Evolutionary conservation across 2,797 vertebrate species (phyloP).

Genomic region (Triplophysa bombifrons): DNA sequence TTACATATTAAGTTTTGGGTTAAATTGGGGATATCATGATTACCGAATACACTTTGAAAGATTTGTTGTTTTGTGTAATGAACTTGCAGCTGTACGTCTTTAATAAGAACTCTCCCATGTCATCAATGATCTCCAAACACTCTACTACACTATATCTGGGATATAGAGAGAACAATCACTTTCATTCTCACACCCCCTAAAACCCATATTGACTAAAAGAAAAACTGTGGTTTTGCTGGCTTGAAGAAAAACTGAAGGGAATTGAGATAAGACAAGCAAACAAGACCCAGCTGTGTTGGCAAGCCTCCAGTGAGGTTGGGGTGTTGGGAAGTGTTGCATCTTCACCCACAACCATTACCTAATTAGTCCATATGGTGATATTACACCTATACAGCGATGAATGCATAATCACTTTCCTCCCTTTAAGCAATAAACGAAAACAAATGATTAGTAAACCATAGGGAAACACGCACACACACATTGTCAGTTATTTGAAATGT

Average conservation of each 20-base stretch:
- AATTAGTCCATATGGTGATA: slow-evolving; percentile 46
- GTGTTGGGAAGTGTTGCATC: slow-evolving; percentile 3
- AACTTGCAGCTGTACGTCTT: not conserved
- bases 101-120: not conserved
- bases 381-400: slow-evolving; percentile 35
- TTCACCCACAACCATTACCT: slow-evolving; percentile 37
- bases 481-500: too few species aligned
- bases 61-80: not conserved
- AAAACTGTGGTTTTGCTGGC: slow-evolving; percentile 61
- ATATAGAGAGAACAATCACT: slow-evolving; percentile 21
- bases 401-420: slow-evolving; percentile 22
- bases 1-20: slow-evolving; percentile 72
- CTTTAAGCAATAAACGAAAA: slow-evolving; percentile 9
- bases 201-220: slow-evolving; percentile 28
- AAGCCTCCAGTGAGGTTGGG: slow-evolving; percentile 22
- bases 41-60: slow-evolving; percentile 18
- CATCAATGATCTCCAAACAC: not conserved
- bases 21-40: slow-evolving; percentile 16
- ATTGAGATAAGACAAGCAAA: slow-evolving; percentile 52
- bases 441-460: slow-evolving; percentile 16
- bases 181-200: slow-evolving; percentile 39
- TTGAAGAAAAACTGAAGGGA: slow-evolving; percentile 46
- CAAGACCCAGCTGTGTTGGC: slow-evolving; percentile 75
- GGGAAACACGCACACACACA: not conserved
- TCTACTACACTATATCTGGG: not conserved